Base-by-base conservation (phyloP, 2,113 vertebrate genomes). In the Pseudorhombus dupliciocellatus region DNA sequence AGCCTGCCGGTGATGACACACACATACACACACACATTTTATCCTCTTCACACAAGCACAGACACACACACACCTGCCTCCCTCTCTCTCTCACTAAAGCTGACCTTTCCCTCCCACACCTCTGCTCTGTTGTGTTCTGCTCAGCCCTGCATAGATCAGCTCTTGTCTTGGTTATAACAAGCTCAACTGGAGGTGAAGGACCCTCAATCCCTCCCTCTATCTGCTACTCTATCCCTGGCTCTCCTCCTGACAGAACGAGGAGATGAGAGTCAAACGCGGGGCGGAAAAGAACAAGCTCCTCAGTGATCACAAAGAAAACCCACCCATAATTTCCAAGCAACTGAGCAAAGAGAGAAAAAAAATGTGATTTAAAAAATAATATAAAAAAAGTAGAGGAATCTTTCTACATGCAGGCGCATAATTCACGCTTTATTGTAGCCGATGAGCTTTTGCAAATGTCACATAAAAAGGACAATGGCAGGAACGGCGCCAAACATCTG, bases 51-150 rank as follows among this genome's bases (percentile, higher is more conserved):
- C 50, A 46, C 34, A 40, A 51, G 30, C 61, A 77, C 75, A 52
- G 26, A 68, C 28, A 40, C 62, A 66, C 66, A 52, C 71, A 57
- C 67, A 50, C 73, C 63, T 66, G 20, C 2, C 34, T 52, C 68
- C 50, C 70, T 69, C 22, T 1, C 24, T 42, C 65, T 55, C 54
- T 37, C 53, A n/a, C 53, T 51, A 64, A 81, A 52, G 26, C 57
- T 84, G 80, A 89, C 84, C 87, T 88, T 84, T 82, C 81, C 75
- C 80, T 81, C 81, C 66, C 48, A 88, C 86, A 84, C 73, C 86
- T 84, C 65, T n/a, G 42, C 88, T 78, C 48, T 21, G 64, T 44
- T 69, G 46, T 24, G 64, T 59, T 73, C 48, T 61, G 78, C 59
- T 68, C 55, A 3, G 58, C 28, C 68, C 57, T 75, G 80, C 30